phyloP scores from a whole-genome alignment of 2,888 invertebrate species.

The Agonum fuliginosum region DNA sequence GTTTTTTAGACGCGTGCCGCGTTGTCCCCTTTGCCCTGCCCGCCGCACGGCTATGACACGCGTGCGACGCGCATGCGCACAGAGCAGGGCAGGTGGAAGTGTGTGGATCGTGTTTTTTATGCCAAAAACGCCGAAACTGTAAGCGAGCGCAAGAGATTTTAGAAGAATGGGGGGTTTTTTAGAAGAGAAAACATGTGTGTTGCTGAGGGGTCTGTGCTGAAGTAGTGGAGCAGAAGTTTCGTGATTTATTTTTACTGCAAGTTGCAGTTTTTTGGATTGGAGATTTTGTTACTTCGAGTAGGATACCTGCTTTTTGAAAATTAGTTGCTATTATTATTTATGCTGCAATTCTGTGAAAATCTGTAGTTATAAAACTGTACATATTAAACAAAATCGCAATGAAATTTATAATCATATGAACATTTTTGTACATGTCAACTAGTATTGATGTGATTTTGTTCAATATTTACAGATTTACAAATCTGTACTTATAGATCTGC shows the following conservation, averaged over 20 bases:
- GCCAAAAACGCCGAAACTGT: not conserved
- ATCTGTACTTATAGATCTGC: too few relatives aligned
- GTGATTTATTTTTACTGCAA: not conserved
- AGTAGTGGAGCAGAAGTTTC: not conserved
- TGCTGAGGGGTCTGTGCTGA: not conserved
- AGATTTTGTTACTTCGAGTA: not conserved
- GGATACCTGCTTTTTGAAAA: not conserved
- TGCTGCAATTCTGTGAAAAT: too few relatives aligned
- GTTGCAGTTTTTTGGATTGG: not conserved
- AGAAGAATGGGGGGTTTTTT: not conserved
- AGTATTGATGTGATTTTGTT: too few relatives aligned
- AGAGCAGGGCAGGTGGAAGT: not conserved
- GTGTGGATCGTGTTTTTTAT: not conserved
- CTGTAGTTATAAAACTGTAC: too few relatives aligned
- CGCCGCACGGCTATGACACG: not conserved
- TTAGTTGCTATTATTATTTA: too few relatives aligned
- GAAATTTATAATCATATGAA: too few relatives aligned
- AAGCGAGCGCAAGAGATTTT: not conserved
- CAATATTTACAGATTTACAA: too few relatives aligned
- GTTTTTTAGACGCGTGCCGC: not conserved
- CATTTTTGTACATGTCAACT: too few relatives aligned
- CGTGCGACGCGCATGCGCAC: not conserved
- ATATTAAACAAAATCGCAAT: too few relatives aligned
- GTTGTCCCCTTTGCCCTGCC: not conserved
- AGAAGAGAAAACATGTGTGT: not conserved